Conservation (phyloP, 2,888 invertebrate genomes). For the Macroteleia sp. region DNA sequence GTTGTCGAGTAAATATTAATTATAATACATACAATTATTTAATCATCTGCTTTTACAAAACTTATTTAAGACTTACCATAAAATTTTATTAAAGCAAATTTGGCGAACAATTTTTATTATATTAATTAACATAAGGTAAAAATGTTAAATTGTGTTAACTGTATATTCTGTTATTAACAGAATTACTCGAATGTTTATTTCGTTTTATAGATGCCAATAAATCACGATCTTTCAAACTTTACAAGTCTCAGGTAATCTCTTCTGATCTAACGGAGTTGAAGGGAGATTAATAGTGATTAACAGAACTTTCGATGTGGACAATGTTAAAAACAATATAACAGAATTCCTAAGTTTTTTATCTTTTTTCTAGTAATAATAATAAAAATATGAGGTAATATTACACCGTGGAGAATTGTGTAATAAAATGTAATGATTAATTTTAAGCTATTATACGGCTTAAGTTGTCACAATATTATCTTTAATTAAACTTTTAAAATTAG, state of each 20-base stretch:
- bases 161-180: not conserved
- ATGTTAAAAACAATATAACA: slow-evolving; percentile 28
- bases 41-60: not conserved
- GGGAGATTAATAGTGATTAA: slow-evolving; percentile 37
- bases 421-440: too few species aligned
- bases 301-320: slow-evolving; percentile 27
- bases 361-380: too few species aligned
- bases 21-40: slow-evolving; percentile 1
- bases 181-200: slow-evolving; percentile 9
- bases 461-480: too few species aligned
- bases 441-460: too few species aligned
- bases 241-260: slow-evolving; percentile 28
- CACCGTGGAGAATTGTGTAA: too few species aligned
- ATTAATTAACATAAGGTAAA: slow-evolving; percentile 2
- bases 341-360: slow-evolving; percentile 27
- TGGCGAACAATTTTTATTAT: not conserved
- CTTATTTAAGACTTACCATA: not conserved
- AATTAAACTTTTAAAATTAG: too few species aligned
- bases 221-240: slow-evolving; percentile 41
- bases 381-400: too few species aligned
- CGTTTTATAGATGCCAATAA: slow-evolving; percentile 17
- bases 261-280: slow-evolving; percentile 25
- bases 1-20: slow-evolving; percentile 3
- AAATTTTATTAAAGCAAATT: not conserved
- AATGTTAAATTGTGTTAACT: not conserved